These are phyloP conservation scores for Julus scanicus DNA, from an alignment of 2,888 invertebrate species.

Conservation along the genomic window DNA sequence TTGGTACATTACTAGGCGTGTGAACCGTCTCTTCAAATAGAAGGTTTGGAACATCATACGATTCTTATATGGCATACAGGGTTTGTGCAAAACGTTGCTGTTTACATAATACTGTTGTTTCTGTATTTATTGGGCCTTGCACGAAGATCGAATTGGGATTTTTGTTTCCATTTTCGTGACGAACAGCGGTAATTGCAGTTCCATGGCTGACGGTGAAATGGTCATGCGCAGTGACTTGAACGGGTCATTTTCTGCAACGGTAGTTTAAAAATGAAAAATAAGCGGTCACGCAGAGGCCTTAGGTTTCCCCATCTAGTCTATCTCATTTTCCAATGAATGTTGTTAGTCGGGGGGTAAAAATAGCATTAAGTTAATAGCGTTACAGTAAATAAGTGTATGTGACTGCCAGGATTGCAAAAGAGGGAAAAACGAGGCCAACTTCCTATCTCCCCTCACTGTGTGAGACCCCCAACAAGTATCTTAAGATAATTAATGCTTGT, in stretches of 20 bases:
- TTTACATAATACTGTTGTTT: background rate
- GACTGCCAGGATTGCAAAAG: background rate
- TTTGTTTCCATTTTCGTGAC: slow-evolving; percentile 26
- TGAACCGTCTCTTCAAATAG: too few species aligned
- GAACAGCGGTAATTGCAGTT: slow-evolving; percentile 11
- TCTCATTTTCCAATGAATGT: background rate
- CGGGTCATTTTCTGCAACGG: background rate
- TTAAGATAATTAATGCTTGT: slow-evolving; percentile 44
- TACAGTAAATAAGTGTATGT: slow-evolving; percentile 14
- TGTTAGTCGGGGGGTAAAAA: slow-evolving; percentile 35
- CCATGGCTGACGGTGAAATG: background rate
- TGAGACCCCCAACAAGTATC: background rate
- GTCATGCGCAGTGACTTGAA: slow-evolving; percentile 24
- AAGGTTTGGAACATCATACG: background rate
- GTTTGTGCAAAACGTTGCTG: too few species aligned
- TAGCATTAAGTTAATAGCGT: slow-evolving; percentile 36
- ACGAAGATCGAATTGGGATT: slow-evolving; percentile 25
- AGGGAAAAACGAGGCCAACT: background rate
- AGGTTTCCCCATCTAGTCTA: background rate
- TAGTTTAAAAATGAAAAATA: background rate
- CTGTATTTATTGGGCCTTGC: slow-evolving; percentile 4
- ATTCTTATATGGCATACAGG: background rate
- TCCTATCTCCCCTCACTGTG: background rate
- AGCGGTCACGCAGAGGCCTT: slow-evolving; percentile 28
- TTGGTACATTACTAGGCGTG: too few species aligned